phyloP scores from a whole-genome alignment of 2,797 vertebrate species.

The Spondyliosoma cantharus region DNA sequence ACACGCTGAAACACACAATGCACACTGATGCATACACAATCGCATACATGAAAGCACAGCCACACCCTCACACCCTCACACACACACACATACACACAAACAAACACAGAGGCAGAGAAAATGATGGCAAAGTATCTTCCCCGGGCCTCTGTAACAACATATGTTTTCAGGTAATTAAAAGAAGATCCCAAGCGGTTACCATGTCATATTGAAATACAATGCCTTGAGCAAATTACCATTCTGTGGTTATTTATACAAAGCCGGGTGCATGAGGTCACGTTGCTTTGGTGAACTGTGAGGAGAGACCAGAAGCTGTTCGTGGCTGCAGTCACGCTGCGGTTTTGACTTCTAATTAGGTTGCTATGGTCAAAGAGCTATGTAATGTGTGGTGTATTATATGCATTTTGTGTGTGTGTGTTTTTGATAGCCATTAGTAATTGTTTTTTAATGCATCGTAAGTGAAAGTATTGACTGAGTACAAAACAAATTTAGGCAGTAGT shows the following conservation, averaged over 20 bases:
- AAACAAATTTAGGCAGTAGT: slow-evolving; percentile 20
- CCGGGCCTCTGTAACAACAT: slow-evolving; percentile 78
- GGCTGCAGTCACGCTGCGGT: slow-evolving; percentile 26
- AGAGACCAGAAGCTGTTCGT: slow-evolving; percentile 28
- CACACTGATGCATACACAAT: slow-evolving; percentile 48
- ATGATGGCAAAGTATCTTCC: slow-evolving; percentile 75
- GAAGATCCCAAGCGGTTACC: slow-evolving; percentile 78
- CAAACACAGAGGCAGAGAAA: slow-evolving; percentile 51
- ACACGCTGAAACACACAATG: slow-evolving; percentile 53
- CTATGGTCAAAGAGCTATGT: slow-evolving; percentile 32
- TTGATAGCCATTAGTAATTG: slow-evolving; percentile 10
- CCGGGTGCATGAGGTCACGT: slow-evolving; percentile 60
- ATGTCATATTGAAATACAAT: slow-evolving; percentile 83
- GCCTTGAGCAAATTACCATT: slow-evolving; percentile 79
- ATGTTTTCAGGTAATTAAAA: slow-evolving; percentile 87
- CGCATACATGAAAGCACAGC: slow-evolving; percentile 13
- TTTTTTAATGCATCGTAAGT: slow-evolving; percentile 28
- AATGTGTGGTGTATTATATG: neutral
- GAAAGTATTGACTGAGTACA: slow-evolving; percentile 21
- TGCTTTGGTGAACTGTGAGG: slow-evolving; percentile 59
- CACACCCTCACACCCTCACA: slow-evolving; percentile 35
- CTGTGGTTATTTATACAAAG: slow-evolving; percentile 77
- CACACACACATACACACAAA: slow-evolving; percentile 8
- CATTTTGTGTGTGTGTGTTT: neutral
- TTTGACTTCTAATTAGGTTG: slow-evolving; percentile 45